Evolutionary conservation across 2,113 vertebrate genomes (phyloP).

Genomic region (Glaucidium brasilianum): DNA sequence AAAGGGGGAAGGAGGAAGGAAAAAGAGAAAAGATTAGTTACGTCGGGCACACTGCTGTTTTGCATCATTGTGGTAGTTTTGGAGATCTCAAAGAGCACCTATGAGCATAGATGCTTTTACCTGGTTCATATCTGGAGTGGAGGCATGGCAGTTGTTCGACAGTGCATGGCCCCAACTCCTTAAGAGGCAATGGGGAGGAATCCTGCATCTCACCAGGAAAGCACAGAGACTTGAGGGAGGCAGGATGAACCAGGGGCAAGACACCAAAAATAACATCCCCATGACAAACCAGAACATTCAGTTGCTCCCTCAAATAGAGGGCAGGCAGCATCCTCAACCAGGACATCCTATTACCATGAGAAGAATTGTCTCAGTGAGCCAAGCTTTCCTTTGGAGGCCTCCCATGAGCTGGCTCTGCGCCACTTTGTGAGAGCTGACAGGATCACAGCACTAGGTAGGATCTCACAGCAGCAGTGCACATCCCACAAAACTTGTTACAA

Average conservation of each 20-base stretch:
- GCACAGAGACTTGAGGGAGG: background rate
- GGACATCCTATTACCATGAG: background rate
- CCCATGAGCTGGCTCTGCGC: background rate
- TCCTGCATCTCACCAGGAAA: background rate
- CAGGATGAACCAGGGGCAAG: background rate
- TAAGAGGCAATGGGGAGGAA: background rate
- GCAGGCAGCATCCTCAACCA: background rate
- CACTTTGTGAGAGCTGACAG: background rate
- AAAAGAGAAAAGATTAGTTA: conserved; percentile 17
- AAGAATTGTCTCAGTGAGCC: background rate
- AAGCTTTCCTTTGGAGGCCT: background rate
- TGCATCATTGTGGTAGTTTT: background rate
- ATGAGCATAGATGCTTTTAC: background rate
- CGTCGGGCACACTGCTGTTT: background rate
- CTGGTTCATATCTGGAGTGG: background rate
- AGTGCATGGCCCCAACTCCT: background rate
- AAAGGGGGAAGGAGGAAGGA: background rate
- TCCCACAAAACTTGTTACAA: conserved; percentile 17
- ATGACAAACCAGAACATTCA: background rate
- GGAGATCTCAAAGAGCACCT: background rate
- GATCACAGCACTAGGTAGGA: background rate
- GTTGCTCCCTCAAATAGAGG: background rate
- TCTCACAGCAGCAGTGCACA: background rate
- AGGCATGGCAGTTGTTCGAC: background rate
- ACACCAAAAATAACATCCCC: background rate